These are phyloP conservation scores for Catocala sponsa DNA, from an alignment of 2,888 invertebrate genomes.

Conservation along the genomic window DNA sequence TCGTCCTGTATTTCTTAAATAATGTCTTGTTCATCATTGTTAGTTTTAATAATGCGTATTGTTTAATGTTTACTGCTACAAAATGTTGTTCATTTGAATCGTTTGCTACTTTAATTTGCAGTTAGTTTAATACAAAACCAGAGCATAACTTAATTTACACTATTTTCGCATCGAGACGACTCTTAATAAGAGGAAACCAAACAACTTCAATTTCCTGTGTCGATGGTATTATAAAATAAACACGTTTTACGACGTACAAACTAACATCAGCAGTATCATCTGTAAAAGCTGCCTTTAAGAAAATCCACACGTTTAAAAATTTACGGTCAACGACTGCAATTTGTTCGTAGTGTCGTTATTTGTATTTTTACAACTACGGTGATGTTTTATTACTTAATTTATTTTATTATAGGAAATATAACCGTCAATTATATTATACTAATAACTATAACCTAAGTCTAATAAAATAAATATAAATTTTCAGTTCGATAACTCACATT, in stretches of 20 bases:
- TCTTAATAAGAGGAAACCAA: constrained; percentile 40
- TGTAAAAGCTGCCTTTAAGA: constrained; percentile 31
- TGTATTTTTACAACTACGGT: background rate
- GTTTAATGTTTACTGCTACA: background rate
- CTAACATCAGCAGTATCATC: constrained; percentile 17
- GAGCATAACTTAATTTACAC: constrained; percentile 12
- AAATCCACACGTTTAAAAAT: constrained; percentile 7
- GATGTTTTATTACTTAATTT: constrained; percentile 1
- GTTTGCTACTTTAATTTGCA: background rate
- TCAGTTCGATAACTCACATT: constrained; percentile 82
- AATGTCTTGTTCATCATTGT: constrained; percentile 16
- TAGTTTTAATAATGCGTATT: background rate
- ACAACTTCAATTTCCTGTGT: constrained; percentile 44
- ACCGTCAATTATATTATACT: no score
- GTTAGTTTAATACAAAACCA: background rate
- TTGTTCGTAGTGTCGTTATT: background rate
- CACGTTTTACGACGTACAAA: constrained; percentile 33
- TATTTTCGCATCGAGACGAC: constrained; percentile 25
- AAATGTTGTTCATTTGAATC: background rate
- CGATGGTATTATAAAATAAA: constrained; percentile 31
- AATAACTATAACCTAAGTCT: background rate
- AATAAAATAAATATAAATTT: constrained; percentile 42
- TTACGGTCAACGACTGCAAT: constrained; percentile 20
- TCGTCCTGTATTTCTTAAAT: constrained; percentile 20
- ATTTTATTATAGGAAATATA: no score